These are phyloP conservation scores for Typhlichthys eigenmanni DNA, from an alignment of 2,797 vertebrate genomes.

Conservation along the genomic window DNA sequence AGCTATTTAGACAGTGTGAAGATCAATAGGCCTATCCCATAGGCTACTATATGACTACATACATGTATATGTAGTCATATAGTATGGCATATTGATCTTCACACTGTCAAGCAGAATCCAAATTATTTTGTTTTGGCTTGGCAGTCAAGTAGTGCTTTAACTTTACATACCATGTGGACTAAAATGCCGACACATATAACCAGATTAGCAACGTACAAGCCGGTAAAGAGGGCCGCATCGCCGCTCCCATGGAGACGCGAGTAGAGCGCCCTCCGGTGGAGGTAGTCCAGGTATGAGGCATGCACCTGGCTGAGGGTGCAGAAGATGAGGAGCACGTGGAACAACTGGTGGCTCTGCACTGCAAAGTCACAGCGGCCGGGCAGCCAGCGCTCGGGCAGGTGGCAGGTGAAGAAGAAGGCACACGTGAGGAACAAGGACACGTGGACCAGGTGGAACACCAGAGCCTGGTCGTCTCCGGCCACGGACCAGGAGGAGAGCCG, in stretches of 20 bases:
- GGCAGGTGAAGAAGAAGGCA: conserved; percentile 84
- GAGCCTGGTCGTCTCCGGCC: conserved; percentile 39
- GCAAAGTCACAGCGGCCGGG: conserved; percentile 86
- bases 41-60: too few species aligned
- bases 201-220: conserved; percentile 74
- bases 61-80: too few species aligned
- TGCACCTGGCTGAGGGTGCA: conserved; percentile 90
- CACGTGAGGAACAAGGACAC: conserved; percentile 84
- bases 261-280: conserved; percentile 78
- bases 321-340: conserved; percentile 84
- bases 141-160: conserved; percentile 63
- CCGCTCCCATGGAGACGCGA: conserved; percentile 67
- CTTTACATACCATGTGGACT: conserved; percentile 73
- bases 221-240: conserved; percentile 69
- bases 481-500: conserved; percentile 68
- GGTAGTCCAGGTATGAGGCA: conserved; percentile 84
- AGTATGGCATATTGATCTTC: too few species aligned
- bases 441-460: conserved; percentile 68
- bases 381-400: conserved; percentile 83
- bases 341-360: conserved; percentile 89
- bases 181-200: conserved; percentile 72
- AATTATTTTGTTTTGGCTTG: conserved; percentile 65
- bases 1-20: too few species aligned
- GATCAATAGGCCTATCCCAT: too few species aligned
- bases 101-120: not conserved